Conservation (phyloP, 2,113 vertebrate genomes). For the Erpornis zantholeuca region DNA sequence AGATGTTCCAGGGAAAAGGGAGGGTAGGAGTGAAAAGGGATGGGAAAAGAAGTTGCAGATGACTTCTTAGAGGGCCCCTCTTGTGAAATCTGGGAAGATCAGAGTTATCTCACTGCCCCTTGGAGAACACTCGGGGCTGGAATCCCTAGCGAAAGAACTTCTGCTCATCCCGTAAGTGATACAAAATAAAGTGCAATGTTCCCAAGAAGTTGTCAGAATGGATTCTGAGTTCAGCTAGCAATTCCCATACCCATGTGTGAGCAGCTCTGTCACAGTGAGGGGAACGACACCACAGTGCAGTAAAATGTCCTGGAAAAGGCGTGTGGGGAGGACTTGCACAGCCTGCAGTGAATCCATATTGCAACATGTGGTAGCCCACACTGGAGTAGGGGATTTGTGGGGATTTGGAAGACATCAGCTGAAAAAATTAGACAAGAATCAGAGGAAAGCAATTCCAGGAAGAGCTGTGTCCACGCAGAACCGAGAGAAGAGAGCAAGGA, state of each 20-base stretch:
- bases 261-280: neutral
- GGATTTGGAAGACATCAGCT: neutral
- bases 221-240: neutral
- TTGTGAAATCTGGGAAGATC: neutral
- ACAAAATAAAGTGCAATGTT: neutral
- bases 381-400: neutral
- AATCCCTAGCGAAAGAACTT: neutral
- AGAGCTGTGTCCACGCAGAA: neutral
- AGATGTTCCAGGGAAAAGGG: neutral
- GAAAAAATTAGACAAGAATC: neutral
- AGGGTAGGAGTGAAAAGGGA: neutral
- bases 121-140: neutral
- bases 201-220: neutral
- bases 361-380: neutral
- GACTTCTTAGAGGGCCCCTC: neutral
- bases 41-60: neutral
- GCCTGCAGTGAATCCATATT: neutral
- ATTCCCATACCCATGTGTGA: neutral
- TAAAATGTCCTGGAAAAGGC: neutral
- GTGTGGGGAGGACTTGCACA: neutral
- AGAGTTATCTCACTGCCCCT: neutral
- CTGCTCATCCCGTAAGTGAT: neutral
- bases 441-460: neutral
- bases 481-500: no score
- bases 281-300: neutral